A percentile compares a stretch with the other conserved stretches of the same genome.
Evolutionary conservation across 1,140 invertebrate genomes (phyloP).

Genomic region (Platorchestia sp.): DNA sequence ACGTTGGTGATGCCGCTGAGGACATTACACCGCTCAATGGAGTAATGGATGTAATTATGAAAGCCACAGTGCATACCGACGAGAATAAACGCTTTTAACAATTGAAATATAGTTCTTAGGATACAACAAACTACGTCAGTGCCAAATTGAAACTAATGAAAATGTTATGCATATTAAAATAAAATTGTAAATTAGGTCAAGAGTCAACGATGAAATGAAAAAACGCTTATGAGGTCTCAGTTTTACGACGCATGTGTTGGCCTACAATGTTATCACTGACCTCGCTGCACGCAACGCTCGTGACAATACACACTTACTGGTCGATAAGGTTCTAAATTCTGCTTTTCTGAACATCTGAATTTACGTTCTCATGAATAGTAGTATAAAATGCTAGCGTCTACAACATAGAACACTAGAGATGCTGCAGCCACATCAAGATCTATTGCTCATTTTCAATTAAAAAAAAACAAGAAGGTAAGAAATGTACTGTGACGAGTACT

Average conservation of each 20-base stretch:
- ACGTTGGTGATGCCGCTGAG: too few species aligned
- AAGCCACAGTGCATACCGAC: too few species aligned
- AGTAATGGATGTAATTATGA: too few species aligned
- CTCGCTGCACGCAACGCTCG: background rate
- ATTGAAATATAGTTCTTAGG: too few species aligned
- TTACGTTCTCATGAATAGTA: background rate
- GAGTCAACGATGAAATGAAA: background rate
- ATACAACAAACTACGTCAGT: background rate
- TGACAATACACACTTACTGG: background rate
- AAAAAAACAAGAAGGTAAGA: background rate
- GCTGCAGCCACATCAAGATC: background rate
- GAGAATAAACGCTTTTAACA: too few species aligned
- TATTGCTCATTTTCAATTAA: background rate
- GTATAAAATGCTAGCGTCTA: too few species aligned
- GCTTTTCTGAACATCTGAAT: background rate
- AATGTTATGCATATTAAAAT: background rate
- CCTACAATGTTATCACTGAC: background rate
- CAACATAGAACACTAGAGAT: background rate
- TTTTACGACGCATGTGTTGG: background rate
- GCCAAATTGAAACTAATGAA: background rate
- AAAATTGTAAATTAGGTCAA: background rate
- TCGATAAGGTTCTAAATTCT: background rate
- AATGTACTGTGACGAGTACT: too few species aligned
- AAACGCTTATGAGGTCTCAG: background rate
- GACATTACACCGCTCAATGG: too few species aligned